phyloP scores from a whole-genome alignment of 2,888 invertebrate species.

The Crematogaster levior region DNA sequence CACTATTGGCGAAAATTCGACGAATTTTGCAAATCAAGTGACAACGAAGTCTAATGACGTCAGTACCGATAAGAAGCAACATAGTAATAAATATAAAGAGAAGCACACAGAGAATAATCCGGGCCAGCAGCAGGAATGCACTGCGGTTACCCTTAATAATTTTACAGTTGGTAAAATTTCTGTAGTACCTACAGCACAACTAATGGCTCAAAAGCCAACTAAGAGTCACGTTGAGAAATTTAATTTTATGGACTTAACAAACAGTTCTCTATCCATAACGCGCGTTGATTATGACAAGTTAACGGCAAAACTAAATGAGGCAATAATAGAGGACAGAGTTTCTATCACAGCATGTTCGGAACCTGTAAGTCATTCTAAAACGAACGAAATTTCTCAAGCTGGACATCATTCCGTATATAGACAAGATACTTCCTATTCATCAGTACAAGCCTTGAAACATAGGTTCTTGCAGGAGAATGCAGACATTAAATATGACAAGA shows the following conservation, averaged over 20 bases:
- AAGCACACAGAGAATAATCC: constrained; percentile 69
- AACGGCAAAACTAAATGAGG: constrained; percentile 73
- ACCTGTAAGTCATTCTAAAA: constrained; percentile 63
- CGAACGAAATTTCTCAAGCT: constrained; percentile 69
- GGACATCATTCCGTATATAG: constrained; percentile 67
- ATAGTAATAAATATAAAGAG: constrained; percentile 75
- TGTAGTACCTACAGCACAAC: constrained; percentile 80
- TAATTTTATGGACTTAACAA: constrained; percentile 81
- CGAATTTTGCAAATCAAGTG: constrained; percentile 64
- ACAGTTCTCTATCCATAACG: constrained; percentile 82
- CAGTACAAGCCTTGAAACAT: constrained; percentile 75
- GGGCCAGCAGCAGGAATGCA: constrained; percentile 67
- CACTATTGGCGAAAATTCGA: constrained; percentile 65
- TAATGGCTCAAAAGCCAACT: constrained; percentile 79
- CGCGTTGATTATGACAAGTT: constrained; percentile 81
- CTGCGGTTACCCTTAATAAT: constrained; percentile 60
- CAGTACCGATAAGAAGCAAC: constrained; percentile 67
- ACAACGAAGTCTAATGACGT: constrained; percentile 67
- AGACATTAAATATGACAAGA: constrained; percentile 74
- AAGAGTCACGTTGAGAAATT: constrained; percentile 79
- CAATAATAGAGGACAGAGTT: constrained; percentile 79
- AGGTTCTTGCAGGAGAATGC: constrained; percentile 76
- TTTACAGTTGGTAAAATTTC: constrained; percentile 78
- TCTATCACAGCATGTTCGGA: constrained; percentile 82
- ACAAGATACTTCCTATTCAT: constrained; percentile 67